phyloP scores from a whole-genome alignment of 1,140 invertebrate genomes.

The Anastatus disparis region DNA sequence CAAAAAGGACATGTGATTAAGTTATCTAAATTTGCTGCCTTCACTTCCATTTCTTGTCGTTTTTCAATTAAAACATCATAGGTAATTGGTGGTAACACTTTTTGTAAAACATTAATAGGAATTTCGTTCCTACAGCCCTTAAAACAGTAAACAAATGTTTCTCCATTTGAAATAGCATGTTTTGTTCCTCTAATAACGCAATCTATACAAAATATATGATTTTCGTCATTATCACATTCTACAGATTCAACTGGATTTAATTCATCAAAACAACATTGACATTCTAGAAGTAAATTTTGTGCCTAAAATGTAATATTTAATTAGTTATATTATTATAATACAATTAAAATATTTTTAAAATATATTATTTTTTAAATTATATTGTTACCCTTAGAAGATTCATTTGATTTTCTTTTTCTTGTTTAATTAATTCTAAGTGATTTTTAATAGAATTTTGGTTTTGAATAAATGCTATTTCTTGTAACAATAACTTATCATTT shows the following conservation, averaged over 20 bases:
- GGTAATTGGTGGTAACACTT: conserved; percentile 58
- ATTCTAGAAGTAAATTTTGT: conserved; percentile 58
- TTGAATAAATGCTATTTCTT: conserved; percentile 67
- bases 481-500: conserved; percentile 60
- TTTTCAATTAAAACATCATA: conserved; percentile 64
- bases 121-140: conserved; percentile 62
- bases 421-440: conserved; percentile 54
- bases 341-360: conserved; percentile 5
- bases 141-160: conserved; percentile 67
- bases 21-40: conserved; percentile 70
- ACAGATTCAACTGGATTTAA: conserved; percentile 69
- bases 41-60: conserved; percentile 71
- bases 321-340: neutral
- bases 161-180: conserved; percentile 66
- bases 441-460: conserved; percentile 64
- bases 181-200: conserved; percentile 68
- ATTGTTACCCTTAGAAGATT: conserved; percentile 50
- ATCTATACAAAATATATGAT: conserved; percentile 72
- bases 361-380: neutral
- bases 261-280: conserved; percentile 71
- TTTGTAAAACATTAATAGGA: conserved; percentile 60
- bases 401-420: conserved; percentile 54
- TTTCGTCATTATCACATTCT: conserved; percentile 66
- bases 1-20: conserved; percentile 75
- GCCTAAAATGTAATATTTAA: conserved; percentile 43